Percentiles rank a stretch among this genome's conserved stretches.
Conservation (phyloP, 2,888 invertebrate species). For the Diarsia brunnea region DNA sequence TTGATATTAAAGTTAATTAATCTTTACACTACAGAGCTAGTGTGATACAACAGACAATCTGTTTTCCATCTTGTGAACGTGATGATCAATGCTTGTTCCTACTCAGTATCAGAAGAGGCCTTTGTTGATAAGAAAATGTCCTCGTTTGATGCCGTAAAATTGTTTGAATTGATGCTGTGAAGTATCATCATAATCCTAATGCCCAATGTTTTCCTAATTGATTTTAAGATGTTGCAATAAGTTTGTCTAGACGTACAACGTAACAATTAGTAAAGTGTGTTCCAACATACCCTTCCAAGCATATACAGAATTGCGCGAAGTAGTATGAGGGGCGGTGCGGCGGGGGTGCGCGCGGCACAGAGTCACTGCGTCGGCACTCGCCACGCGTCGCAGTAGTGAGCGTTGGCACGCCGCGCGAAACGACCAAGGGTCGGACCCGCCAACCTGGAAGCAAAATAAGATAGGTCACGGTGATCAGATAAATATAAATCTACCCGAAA, state of each 20-base stretch:
- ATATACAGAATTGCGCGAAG: slow-evolving; percentile 93
- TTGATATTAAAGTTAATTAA: background rate
- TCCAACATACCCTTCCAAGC: slow-evolving; percentile 88
- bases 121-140: too few relatives aligned
- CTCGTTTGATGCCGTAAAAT: too few relatives aligned
- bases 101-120: too few relatives aligned
- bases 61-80: too few relatives aligned
- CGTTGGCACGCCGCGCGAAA: slow-evolving; percentile 89
- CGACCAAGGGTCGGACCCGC: slow-evolving; percentile 90
- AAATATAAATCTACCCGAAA: background rate
- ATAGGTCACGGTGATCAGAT: background rate
- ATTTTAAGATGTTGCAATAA: too few relatives aligned
- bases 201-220: too few relatives aligned
- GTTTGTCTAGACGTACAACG: background rate
- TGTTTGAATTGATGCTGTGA: too few relatives aligned
- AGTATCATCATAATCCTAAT: too few relatives aligned
- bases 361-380: slow-evolving; percentile 89
- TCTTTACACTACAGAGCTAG: too few relatives aligned
- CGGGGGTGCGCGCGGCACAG: slow-evolving; percentile 85
- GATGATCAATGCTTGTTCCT: too few relatives aligned
- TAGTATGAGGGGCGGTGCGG: slow-evolving; percentile 91
- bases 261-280: background rate
- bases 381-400: slow-evolving; percentile 87
- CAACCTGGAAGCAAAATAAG: slow-evolving; percentile 76
- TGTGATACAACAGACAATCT: too few relatives aligned